A percentile compares a stretch with the other conserved stretches of the same genome.
These are phyloP conservation scores for Ceyx melanurus DNA, from an alignment of 2,113 vertebrate genomes.

Conservation along the genomic window DNA sequence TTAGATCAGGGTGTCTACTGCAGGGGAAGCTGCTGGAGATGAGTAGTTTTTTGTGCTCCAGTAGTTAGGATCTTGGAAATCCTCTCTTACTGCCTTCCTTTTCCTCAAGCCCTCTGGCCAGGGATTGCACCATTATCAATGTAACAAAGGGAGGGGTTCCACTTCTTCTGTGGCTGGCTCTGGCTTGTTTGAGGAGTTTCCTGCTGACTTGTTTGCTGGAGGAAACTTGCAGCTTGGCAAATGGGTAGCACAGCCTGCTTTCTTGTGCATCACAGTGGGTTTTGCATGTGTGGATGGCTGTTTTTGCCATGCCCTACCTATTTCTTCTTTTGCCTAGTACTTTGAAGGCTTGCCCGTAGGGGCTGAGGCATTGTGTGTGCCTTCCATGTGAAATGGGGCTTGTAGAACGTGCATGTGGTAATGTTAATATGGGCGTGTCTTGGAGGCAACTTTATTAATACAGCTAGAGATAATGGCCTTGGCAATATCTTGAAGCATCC, in stretches of 20 bases:
- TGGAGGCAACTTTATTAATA: constrained; percentile 34
- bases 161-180: constrained; percentile 37
- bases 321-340: background rate
- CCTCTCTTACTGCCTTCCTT: background rate
- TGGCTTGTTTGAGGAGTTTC: constrained; percentile 55
- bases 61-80: background rate
- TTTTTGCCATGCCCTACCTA: background rate
- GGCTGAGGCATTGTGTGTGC: background rate
- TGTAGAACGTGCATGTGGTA: background rate
- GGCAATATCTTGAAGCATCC: constrained; percentile 42
- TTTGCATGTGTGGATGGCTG: background rate
- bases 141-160: constrained; percentile 22
- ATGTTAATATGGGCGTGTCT: constrained; percentile 8
- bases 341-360: background rate
- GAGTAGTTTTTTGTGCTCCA: background rate
- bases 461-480: constrained; percentile 46
- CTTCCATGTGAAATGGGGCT: background rate
- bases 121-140: constrained; percentile 4
- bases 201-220: background rate
- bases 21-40: background rate
- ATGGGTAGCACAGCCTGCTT: background rate
- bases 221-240: background rate
- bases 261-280: background rate
- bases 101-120: constrained; percentile 41
- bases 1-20: background rate